Evolutionary conservation across 2,797 vertebrate genomes (phyloP).

Genomic region (Neosilurus mollespiculum): DNA sequence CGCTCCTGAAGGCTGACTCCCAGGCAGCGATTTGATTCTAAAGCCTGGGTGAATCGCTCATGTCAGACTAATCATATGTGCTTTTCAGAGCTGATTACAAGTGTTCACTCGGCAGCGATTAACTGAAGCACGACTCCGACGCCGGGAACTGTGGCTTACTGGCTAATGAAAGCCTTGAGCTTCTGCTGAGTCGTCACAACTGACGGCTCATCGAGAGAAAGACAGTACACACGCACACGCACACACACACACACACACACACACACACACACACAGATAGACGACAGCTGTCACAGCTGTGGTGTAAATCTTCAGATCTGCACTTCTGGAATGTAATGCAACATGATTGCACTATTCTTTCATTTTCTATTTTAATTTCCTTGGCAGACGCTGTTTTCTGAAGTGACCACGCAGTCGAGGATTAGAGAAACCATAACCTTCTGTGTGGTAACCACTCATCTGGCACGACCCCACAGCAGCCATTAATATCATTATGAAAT

Average conservation of each 20-base stretch:
- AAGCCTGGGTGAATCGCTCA: constrained; percentile 66
- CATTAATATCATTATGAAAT: constrained; percentile 6
- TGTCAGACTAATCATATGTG: constrained; percentile 43
- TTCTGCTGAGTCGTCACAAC: constrained; percentile 23
- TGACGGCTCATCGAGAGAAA: constrained; percentile 1
- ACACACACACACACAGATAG: too few relatives aligned
- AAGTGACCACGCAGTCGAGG: not conserved
- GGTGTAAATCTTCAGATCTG: not conserved
- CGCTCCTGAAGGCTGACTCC: constrained; percentile 38
- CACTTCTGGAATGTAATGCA: not conserved
- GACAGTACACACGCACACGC: not conserved
- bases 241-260: not conserved
- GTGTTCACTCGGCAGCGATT: constrained; percentile 57
- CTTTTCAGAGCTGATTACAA: constrained; percentile 69
- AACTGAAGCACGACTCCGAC: constrained; percentile 58
- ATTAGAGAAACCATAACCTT: constrained; percentile 1
- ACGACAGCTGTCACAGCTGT: not conserved
- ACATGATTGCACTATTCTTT: not conserved
- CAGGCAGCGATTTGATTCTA: constrained; percentile 65
- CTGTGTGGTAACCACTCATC: not conserved
- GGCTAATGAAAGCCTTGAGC: constrained; percentile 63
- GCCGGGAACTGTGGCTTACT: constrained; percentile 59
- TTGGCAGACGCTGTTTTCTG: not conserved
- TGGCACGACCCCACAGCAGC: not conserved
- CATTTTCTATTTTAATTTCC: not conserved